Base-by-base conservation (phyloP, 2,888 invertebrate genomes). In the Lasiommata megera region DNA sequence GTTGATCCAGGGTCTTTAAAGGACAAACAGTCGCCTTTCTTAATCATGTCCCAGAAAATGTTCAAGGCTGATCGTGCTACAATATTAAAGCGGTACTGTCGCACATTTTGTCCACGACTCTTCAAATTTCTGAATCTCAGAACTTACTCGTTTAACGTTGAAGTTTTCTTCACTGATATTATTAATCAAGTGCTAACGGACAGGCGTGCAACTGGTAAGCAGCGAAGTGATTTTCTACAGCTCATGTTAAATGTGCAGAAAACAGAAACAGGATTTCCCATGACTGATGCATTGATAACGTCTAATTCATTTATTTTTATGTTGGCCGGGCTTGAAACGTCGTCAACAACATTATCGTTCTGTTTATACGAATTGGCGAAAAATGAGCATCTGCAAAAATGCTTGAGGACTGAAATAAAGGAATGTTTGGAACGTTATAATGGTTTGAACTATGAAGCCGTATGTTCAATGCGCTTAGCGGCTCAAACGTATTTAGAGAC, bases 251-350 rank as follows among this genome's bases (percentile, higher is more conserved):
- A 89, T 58, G 84, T 85, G 44, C 89, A 90, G 68, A 80, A 80
- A 62, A 76, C 76, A 5, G 80, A 84, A 62, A 75, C 68, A 8
- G 75, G 67, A 54, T 84, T 89, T 66, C 63, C 67, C 43, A 90
- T 90, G 87, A 87, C 89, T 7, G 89, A 90, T 72, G 83, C 80
- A 59, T 75, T 90, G 65, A 90, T 90, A 74, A 89, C 83, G 36
- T 90, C 90, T 11, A 90, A 89, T 72, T 90, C 90, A 51, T 90
- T 90, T 69, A 90, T 90, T 80, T 90, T 90, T 66, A 87, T 90
- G 87, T 60, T 90, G 56, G 90, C 90, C n/a, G 90, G 90, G 1
- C 67, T 90, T 62, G 90, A 90, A 67, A 84, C 90, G 6, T 83
- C 89, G 9, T 76, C 90, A 18, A 88, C 87, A 40, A 88, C 88